phyloP scores from a whole-genome alignment of 2,888 invertebrate genomes.

The Digitonthophagus gazella region DNA sequence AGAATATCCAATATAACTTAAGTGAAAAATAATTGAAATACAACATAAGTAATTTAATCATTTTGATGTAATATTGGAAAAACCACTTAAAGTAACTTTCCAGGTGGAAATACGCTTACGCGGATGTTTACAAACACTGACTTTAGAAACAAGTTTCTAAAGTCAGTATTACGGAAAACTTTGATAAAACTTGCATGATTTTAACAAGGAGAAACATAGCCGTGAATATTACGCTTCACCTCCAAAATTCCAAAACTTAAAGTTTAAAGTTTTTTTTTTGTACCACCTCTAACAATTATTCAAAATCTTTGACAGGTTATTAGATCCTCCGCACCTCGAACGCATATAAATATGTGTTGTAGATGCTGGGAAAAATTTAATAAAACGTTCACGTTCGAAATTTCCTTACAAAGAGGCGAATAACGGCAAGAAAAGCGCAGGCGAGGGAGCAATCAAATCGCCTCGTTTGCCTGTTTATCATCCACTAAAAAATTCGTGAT shows the following conservation, averaged over 20 bases:
- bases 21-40: background rate
- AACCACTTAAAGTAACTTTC: background rate
- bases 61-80: background rate
- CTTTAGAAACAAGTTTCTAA: background rate
- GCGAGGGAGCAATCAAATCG: background rate
- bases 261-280: too few species aligned
- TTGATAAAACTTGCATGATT: background rate
- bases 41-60: background rate
- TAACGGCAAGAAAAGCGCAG: background rate
- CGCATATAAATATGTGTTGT: too few species aligned
- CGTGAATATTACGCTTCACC: too few species aligned
- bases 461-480: background rate
- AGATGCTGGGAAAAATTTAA: too few species aligned
- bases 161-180: background rate
- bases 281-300: too few species aligned
- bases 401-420: background rate
- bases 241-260: too few species aligned
- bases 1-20: too few species aligned
- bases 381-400: background rate
- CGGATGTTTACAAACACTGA: background rate
- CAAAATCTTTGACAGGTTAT: too few species aligned
- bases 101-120: background rate
- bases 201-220: too few species aligned
- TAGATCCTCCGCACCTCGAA: too few species aligned
- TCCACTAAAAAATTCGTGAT: background rate